Conservation (phyloP, 2,888 invertebrate genomes). For the Euplagia quadripunctaria region DNA sequence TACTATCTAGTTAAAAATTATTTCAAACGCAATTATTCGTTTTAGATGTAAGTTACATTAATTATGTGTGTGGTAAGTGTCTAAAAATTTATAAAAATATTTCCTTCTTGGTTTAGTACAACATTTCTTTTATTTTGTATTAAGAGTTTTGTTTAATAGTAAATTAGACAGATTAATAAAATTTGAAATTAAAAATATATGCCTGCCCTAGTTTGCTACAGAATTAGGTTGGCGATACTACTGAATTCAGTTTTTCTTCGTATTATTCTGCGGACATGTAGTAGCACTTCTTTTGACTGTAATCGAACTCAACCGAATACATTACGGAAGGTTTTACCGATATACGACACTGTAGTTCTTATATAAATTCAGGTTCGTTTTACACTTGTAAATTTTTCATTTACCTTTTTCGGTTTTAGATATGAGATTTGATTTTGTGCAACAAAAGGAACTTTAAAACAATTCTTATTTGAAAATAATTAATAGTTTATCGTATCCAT, state of each 20-base stretch:
- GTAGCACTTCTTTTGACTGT: background rate
- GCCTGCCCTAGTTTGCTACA: background rate
- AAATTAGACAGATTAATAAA: background rate
- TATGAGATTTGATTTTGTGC: background rate
- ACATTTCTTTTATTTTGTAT: too few relatives aligned
- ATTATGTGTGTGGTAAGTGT: too few relatives aligned
- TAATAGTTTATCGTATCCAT: background rate
- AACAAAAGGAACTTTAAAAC: background rate
- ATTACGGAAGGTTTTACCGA: constrained; percentile 46
- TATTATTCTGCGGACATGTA: background rate
- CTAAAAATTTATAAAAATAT: too few relatives aligned
- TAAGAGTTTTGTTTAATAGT: background rate
- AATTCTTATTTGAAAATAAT: background rate
- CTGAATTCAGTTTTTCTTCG: background rate
- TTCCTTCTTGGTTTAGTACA: too few relatives aligned
- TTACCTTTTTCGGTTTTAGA: constrained; percentile 28
- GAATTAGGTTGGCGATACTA: background rate
- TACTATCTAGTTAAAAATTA: too few relatives aligned
- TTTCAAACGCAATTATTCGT: too few relatives aligned
- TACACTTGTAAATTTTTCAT: constrained; percentile 51
- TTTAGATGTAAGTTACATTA: too few relatives aligned
- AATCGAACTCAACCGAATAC: constrained; percentile 39
- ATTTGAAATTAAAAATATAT: background rate
- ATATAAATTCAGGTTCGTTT: constrained; percentile 41
- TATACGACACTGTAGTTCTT: constrained; percentile 43